Percentiles rank a stretch among this genome's conserved stretches.
Evolutionary conservation across 2,113 vertebrate species (phyloP).

Genomic region (Nycticryphes semicollaris): DNA sequence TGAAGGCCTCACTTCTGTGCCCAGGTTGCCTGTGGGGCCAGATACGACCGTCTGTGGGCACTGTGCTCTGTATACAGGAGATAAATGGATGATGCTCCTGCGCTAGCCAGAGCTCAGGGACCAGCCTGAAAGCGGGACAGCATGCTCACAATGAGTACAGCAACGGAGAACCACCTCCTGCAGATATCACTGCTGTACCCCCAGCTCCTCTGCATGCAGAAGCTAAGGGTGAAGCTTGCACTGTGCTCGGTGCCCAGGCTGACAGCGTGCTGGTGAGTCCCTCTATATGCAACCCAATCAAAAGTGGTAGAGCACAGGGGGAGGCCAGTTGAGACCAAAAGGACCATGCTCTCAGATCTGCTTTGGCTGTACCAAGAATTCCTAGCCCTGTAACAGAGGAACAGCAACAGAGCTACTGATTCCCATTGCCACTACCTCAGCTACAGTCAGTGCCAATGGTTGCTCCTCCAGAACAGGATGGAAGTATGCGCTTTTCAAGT

Average conservation of each 20-base stretch:
- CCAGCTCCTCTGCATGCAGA: not conserved
- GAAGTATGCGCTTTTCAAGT: rapidly evolving
- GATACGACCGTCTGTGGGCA: rapidly evolving
- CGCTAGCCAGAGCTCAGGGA: not conserved
- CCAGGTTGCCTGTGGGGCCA: not conserved
- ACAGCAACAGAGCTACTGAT: not conserved
- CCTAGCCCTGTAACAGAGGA: rapidly evolving
- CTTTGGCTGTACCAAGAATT: not conserved
- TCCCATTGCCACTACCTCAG: rapidly evolving
- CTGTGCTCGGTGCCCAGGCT: rapidly evolving
- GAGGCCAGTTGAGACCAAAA: not conserved
- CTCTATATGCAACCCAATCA: not conserved
- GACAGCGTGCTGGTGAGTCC: not conserved
- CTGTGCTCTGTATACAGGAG: not conserved
- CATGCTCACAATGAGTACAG: rapidly evolving
- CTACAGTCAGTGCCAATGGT: rapidly evolving
- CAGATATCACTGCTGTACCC: rapidly evolving
- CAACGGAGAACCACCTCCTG: not conserved
- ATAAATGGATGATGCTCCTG: not conserved
- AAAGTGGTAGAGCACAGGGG: not conserved
- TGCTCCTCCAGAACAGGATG: not conserved
- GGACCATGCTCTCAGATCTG: not conserved
- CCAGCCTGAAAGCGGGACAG: rapidly evolving
- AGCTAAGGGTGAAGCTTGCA: not conserved
- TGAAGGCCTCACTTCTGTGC: rapidly evolving